Evolutionary conservation across 2,888 invertebrate genomes (phyloP).

Genomic region (Mesodorylaimus sp.): DNA sequence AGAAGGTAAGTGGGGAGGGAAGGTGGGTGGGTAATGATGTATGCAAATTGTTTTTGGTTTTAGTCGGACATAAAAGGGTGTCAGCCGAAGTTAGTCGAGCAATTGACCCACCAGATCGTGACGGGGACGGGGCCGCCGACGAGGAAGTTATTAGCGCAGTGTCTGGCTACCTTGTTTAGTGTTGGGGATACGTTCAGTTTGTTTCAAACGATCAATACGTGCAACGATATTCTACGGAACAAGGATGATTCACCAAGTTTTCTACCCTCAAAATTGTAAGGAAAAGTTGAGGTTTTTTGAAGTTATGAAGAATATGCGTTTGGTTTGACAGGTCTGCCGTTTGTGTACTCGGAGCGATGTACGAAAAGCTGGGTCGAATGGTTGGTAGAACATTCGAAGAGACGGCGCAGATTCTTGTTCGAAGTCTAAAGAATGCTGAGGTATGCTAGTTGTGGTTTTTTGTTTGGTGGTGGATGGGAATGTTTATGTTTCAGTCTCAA

Average conservation of each 20-base stretch:
- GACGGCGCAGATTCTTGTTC: conserved; percentile 72
- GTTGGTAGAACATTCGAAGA: conserved; percentile 97
- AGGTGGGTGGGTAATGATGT: too few relatives aligned
- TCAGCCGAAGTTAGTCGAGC: conserved; percentile 82
- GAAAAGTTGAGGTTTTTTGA: conserved; percentile 11
- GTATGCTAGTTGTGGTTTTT: conserved; percentile 16
- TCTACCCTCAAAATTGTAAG: conserved; percentile 79
- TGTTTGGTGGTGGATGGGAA: background rate
- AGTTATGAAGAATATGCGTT: background rate
- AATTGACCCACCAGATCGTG: conserved; percentile 69
- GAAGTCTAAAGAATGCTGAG: conserved; percentile 74
- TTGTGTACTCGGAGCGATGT: conserved; percentile 80
- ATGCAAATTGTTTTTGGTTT: conserved; percentile 24
- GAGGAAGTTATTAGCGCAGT: conserved; percentile 59
- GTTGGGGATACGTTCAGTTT: conserved; percentile 90
- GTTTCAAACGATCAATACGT: conserved; percentile 90
- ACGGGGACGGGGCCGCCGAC: conserved; percentile 78
- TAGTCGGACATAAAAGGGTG: conserved; percentile 88
- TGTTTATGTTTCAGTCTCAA: conserved; percentile 46
- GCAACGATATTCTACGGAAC: conserved; percentile 86
- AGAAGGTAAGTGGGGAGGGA: conserved; percentile 57
- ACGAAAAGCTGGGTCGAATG: conserved; percentile 91
- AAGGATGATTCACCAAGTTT: conserved; percentile 95
- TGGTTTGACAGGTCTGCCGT: conserved; percentile 59
- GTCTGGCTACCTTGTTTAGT: conserved; percentile 70